Conservation (phyloP, 2,797 vertebrate genomes). For the Sternarchorhynchus goeldii region DNA sequence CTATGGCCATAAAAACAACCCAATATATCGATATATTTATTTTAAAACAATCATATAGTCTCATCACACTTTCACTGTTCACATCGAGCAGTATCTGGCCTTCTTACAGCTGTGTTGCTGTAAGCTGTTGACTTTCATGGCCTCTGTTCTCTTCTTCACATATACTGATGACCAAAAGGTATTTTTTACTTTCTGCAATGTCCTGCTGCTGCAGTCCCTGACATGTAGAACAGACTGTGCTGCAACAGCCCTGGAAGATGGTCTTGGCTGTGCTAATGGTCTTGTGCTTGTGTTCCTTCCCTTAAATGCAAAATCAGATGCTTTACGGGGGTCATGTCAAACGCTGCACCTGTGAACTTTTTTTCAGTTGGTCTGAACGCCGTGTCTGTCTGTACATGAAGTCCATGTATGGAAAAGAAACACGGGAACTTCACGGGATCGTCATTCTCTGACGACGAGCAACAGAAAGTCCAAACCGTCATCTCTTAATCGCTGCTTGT, state of each 20-base stretch:
- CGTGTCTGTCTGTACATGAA: conserved; percentile 10
- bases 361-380: background rate
- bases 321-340: background rate
- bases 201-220: background rate
- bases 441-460: conserved; percentile 27
- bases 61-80: background rate
- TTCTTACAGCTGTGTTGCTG: background rate
- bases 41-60: background rate
- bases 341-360: background rate
- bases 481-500: conserved; percentile 25
- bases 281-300: background rate
- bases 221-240: background rate
- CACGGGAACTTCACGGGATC: conserved; percentile 41
- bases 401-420: conserved; percentile 25
- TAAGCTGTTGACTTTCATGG: no score
- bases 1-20: background rate
- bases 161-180: no score
- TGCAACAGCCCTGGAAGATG: background rate
- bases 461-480: conserved; percentile 34
- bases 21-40: background rate
- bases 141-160: no score
- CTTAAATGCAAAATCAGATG: background rate
- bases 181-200: background rate
- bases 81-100: background rate
- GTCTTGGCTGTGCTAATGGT: no score